phyloP scores from a whole-genome alignment of 2,797 vertebrate species.

The Lithobates pipiens region DNA sequence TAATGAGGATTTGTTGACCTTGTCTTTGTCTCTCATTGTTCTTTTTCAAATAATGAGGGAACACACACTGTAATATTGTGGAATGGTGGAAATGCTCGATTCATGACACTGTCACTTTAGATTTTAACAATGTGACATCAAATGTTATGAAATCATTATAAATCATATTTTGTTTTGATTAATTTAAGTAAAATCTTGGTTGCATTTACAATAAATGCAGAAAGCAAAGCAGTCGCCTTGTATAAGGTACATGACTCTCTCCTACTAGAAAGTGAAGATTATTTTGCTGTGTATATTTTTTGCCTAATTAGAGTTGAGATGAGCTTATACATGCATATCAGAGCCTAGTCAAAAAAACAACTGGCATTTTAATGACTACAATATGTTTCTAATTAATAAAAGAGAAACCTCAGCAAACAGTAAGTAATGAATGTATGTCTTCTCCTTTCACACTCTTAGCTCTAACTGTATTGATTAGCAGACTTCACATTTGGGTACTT shows the following conservation, averaged over 20 bases:
- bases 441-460: not conserved
- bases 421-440: slow-evolving; percentile 56
- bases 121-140: slow-evolving; percentile 42
- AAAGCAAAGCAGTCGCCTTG: slow-evolving; percentile 16
- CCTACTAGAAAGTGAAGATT: not conserved
- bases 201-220: slow-evolving; percentile 25
- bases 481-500: slow-evolving; percentile 7
- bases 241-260: slow-evolving; percentile 16
- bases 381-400: slow-evolving; percentile 43
- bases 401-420: slow-evolving; percentile 55
- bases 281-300: slow-evolving; percentile 23
- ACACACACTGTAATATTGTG: slow-evolving; percentile 13
- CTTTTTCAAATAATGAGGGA: slow-evolving; percentile 49
- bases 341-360: slow-evolving; percentile 29
- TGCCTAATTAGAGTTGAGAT: slow-evolving; percentile 55
- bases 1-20: slow-evolving; percentile 56
- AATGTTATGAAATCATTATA: slow-evolving; percentile 28
- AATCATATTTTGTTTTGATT: slow-evolving; percentile 43
- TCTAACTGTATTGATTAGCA: not conserved
- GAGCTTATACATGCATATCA: slow-evolving; percentile 57
- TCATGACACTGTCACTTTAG: slow-evolving; percentile 25
- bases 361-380: not conserved
- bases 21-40: slow-evolving; percentile 23
- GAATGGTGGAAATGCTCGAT: slow-evolving; percentile 26
- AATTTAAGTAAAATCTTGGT: slow-evolving; percentile 37